Percentiles rank a stretch among this genome's conserved stretches.
Evolutionary conservation across 2,888 invertebrate species (phyloP).

Genomic region (Drosophila stalkeri): DNA sequence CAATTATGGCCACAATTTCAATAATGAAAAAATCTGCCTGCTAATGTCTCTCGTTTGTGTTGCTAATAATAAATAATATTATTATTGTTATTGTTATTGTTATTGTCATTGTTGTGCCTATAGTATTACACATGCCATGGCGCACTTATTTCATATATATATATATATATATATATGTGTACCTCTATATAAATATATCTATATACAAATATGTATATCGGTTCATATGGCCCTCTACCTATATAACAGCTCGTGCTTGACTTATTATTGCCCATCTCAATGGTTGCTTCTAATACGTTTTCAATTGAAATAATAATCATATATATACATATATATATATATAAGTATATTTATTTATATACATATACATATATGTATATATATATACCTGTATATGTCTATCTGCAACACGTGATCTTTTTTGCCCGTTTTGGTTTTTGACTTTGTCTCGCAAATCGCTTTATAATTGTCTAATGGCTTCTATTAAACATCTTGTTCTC

Average conservation of each 20-base stretch:
- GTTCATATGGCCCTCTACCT: background rate
- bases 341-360: background rate
- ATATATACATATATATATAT: background rate
- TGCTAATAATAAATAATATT: slow-evolving; percentile 49
- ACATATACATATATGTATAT: background rate
- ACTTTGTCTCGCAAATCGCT: slow-evolving; percentile 28
- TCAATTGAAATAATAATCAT: slow-evolving; percentile 45
- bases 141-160: slow-evolving; percentile 27
- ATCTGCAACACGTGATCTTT: slow-evolving; percentile 14
- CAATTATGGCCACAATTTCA: slow-evolving; percentile 62
- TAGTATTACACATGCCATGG: slow-evolving; percentile 40
- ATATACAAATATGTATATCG: background rate
- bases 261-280: slow-evolving; percentile 40
- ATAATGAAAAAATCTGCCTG: slow-evolving; percentile 48
- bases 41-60: slow-evolving; percentile 30
- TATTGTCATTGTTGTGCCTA: slow-evolving; percentile 42
- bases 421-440: slow-evolving; percentile 22
- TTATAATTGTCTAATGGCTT: slow-evolving; percentile 31
- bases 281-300: slow-evolving; percentile 43
- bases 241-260: slow-evolving; percentile 17
- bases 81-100: slow-evolving; percentile 49
- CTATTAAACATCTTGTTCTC: slow-evolving; percentile 35
- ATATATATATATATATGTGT: background rate
- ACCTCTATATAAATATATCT: background rate
- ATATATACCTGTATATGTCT: background rate